Evolutionary conservation across 2,113 vertebrate species (phyloP), one percentile per base, ranked within the genome.

Genomic region (Bambusicola thoracicus): DNA sequence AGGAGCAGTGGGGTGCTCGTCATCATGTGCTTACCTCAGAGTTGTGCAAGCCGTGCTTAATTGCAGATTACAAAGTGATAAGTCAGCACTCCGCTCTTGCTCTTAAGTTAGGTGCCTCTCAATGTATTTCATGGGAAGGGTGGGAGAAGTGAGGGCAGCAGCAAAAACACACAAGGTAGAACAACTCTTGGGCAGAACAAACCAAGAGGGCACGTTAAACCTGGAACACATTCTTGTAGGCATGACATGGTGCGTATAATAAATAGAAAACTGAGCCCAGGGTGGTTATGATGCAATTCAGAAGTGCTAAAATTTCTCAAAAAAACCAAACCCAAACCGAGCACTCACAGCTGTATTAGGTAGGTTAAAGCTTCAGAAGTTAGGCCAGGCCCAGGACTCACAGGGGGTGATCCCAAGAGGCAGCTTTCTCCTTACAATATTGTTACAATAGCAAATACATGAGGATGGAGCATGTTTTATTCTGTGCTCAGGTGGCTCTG

Each of bases 231-330:
- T 25, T 29, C 36, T 63, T 63, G 61, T 40, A 40, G 25, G 61
- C 36, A 62, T 36, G 46, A 43, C 32, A 30, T 0, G 0, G 6
- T 55, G 14, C 4, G 11, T 46, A 2, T 32, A 58, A 40, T 19
- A 63, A 51, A 51, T 24, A 21, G 4, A 51, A 61, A 48, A 66
- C 11, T 21, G 86, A 73, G 36, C 67, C 53, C n/a, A 11, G 36
- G 44, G 82, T 49, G 40, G 21, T 27, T 63, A 36, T 22, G 82
- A n/a, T 24, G 30, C 49, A 20, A 51, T 53, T 36, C 27, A 34
- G 61, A 40, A 56, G 41, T 63, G 61, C 38, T 18, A n/a, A 20
- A 58, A 58, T 32, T 58, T 27, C 36, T 25, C 40, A 12, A 29
- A 63, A 63, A 38, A 11, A 49, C 24, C 20, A 46, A 22, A 20